Percentiles rank a stretch among this genome's conserved stretches.
Conservation (phyloP, 2,888 invertebrate species). For the Ectropis crepuscularia region DNA sequence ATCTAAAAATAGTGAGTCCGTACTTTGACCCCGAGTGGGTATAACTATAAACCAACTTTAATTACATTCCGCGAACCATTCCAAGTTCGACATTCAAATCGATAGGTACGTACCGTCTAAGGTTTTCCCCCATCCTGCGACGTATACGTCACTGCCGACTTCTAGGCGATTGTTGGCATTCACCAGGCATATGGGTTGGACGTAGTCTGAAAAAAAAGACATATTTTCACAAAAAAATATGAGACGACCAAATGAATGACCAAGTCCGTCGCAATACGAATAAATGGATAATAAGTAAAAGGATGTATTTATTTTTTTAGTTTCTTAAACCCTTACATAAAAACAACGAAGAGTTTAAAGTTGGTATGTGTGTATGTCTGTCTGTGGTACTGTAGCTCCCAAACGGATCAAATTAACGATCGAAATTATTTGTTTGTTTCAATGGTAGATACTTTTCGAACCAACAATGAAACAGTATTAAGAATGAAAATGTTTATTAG, state of each 20-base stretch:
- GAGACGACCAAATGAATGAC: background rate
- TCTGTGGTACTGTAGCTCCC: too few species aligned
- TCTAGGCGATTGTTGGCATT: constrained; percentile 60
- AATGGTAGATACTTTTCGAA: too few species aligned
- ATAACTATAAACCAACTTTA: constrained; percentile 45
- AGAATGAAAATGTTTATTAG: too few species aligned
- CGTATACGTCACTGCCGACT: constrained; percentile 78
- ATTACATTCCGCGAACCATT: constrained; percentile 16
- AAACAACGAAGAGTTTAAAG: too few species aligned
- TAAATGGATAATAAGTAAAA: too few species aligned
- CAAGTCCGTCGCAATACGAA: too few species aligned
- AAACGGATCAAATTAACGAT: too few species aligned
- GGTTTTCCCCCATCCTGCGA: constrained; percentile 87
- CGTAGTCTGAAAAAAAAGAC: constrained; percentile 72
- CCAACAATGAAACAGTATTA: too few species aligned
- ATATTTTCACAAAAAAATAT: background rate
- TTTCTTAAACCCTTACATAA: too few species aligned
- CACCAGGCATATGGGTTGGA: constrained; percentile 85
- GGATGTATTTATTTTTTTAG: too few species aligned
- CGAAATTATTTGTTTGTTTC: too few species aligned
- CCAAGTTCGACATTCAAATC: constrained; percentile 41
- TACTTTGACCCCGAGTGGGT: constrained; percentile 25
- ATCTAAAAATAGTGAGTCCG: background rate
- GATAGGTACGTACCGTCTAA: constrained; percentile 70
- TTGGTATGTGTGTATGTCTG: too few species aligned